A percentile compares a stretch with the other conserved stretches of the same genome.
phyloP scores from a whole-genome alignment of 2,888 invertebrate species.

The Notodonta ziczac region DNA sequence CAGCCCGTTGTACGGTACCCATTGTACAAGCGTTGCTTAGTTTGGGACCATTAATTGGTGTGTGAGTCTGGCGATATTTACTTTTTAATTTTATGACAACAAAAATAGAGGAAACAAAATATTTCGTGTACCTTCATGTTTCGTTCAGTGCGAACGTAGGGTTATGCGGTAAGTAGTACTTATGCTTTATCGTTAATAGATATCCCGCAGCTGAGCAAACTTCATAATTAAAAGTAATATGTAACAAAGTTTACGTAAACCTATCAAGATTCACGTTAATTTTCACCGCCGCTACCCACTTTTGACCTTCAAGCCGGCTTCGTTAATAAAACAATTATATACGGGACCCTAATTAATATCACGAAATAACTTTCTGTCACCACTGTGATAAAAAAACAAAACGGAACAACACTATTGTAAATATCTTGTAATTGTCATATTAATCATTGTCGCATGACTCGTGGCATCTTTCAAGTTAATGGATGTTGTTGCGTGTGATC shows the following conservation, averaged over 20 bases:
- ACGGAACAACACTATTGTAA: slow-evolving; percentile 16
- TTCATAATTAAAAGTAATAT: slow-evolving; percentile 25
- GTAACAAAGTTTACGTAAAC: slow-evolving; percentile 10
- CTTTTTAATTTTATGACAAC: no score
- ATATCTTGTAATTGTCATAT: slow-evolving; percentile 50
- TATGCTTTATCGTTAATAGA: no score
- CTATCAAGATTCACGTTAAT: slow-evolving; percentile 3
- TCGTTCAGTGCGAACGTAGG: no score
- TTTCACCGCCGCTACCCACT: slow-evolving; percentile 7
- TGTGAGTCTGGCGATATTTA: no score
- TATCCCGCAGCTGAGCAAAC: not conserved
- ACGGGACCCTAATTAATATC: slow-evolving; percentile 19
- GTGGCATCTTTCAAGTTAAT: slow-evolving; percentile 23
- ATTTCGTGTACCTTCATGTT: no score
- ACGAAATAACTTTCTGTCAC: slow-evolving; percentile 23
- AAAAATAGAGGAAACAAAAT: no score
- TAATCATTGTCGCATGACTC: slow-evolving; percentile 42
- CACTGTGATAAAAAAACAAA: slow-evolving; percentile 16
- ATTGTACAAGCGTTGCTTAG: no score
- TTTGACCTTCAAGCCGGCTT: slow-evolving; percentile 3
- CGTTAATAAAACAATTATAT: not conserved
- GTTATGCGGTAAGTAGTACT: no score
- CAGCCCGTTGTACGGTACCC: no score
- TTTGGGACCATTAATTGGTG: no score
- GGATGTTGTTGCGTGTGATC: no score